Evolutionary conservation across 1,140 invertebrate species (phyloP).

Genomic region (Leguminivora glycinivorella): DNA sequence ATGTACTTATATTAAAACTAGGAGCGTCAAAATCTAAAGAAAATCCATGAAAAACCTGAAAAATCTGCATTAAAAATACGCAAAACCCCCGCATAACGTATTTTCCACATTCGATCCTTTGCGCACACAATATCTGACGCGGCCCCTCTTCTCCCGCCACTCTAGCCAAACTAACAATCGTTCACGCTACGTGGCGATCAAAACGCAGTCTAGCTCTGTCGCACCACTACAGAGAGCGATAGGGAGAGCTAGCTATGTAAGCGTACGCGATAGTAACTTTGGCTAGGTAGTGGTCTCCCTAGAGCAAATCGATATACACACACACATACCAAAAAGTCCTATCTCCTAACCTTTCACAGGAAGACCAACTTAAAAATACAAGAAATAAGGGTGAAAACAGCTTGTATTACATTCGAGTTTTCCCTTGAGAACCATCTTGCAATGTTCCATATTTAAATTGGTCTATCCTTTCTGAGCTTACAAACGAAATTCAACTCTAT

Average conservation of each 20-base stretch:
- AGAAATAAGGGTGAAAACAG: conserved; percentile 39
- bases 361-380: conserved; percentile 39
- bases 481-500: conserved; percentile 43
- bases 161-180: too few species aligned
- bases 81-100: conserved; percentile 16
- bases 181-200: too few species aligned
- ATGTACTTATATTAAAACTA: too few species aligned
- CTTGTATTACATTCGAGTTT: conserved; percentile 48
- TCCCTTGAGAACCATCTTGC: conserved; percentile 77
- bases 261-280: too few species aligned
- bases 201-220: too few species aligned
- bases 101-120: conserved; percentile 41
- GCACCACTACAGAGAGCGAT: too few species aligned
- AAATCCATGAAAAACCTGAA: background rate
- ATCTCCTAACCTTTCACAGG: conserved; percentile 36
- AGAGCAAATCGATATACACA: conserved; percentile 70
- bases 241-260: too few species aligned
- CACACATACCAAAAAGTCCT: conserved; percentile 45
- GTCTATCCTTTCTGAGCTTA: conserved; percentile 52
- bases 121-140: conserved; percentile 52
- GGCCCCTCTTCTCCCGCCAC: conserved; percentile 45
- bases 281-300: too few species aligned
- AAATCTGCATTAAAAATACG: background rate
- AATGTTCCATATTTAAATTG: conserved; percentile 72
- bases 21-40: background rate